Conservation (phyloP, 2,113 vertebrate genomes). For the Mirza zaza region DNA sequence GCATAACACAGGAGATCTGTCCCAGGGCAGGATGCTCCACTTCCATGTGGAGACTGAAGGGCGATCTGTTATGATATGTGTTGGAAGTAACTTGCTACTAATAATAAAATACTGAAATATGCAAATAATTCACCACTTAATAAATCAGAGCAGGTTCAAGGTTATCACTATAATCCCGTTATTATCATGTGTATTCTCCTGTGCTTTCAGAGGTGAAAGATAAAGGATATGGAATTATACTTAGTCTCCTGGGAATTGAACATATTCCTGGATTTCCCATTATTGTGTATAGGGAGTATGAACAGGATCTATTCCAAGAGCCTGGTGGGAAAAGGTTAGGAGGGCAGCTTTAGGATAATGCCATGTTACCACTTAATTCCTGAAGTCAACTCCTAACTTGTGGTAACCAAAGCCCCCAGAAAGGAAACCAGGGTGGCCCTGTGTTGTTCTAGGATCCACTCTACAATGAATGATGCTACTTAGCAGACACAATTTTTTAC, state of each 20-base stretch:
- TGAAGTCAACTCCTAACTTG: not conserved
- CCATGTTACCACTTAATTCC: not conserved
- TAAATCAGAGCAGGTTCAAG: not conserved
- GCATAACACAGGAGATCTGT: not conserved
- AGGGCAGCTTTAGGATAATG: not conserved
- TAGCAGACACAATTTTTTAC: not conserved
- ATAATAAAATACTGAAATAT: not conserved
- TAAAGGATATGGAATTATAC: not conserved
- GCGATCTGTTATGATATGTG: not conserved
- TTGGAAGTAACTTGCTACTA: not conserved
- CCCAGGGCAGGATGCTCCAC: not conserved
- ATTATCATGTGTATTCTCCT: not conserved
- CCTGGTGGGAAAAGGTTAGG: not conserved
- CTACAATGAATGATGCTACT: not conserved
- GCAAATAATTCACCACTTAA: conserved; percentile 18
- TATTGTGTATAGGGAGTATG: not conserved
- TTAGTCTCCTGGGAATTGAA: not conserved
- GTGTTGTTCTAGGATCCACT: not conserved
- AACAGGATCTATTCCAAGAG: not conserved
- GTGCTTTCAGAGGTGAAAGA: not conserved
- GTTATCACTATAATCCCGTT: not conserved
- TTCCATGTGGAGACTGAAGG: not conserved
- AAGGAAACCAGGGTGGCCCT: not conserved
- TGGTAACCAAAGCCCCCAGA: not conserved
- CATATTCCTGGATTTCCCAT: not conserved